phyloP scores from a whole-genome alignment of 1,140 invertebrate species.

The Pseudomyrmex pallidus region DNA sequence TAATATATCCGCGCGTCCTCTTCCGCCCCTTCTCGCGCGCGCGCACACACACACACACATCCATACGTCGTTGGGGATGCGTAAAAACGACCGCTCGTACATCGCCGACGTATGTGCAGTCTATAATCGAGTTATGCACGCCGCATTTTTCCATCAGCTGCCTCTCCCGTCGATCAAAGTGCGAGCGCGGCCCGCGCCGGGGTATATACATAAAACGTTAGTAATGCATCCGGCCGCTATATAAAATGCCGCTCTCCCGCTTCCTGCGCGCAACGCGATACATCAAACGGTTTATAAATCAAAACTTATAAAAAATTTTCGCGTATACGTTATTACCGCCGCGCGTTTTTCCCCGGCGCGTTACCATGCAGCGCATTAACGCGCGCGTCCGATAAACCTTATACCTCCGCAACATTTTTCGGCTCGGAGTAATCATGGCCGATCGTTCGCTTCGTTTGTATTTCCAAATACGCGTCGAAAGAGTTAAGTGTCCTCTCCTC shows the following conservation, averaged over 20 bases:
- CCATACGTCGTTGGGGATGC: conserved; percentile 57
- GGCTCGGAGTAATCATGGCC: conserved; percentile 15
- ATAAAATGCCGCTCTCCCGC: conserved; percentile 66
- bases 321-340: conserved; percentile 54
- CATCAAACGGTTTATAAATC: conserved; percentile 69
- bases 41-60: conserved; percentile 40
- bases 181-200: conserved; percentile 16
- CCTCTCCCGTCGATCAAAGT: conserved; percentile 69
- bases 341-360: conserved; percentile 22
- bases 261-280: conserved; percentile 62
- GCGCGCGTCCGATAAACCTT: conserved; percentile 30
- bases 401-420: conserved; percentile 22
- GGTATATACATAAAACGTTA: conserved; percentile 67
- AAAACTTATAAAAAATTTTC: conserved; percentile 72
- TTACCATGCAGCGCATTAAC: conserved; percentile 42
- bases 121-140: conserved; percentile 69
- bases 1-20: conserved; percentile 3
- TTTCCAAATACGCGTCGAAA: conserved; percentile 21
- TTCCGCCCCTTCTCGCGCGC: background rate
- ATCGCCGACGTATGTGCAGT: conserved; percentile 60
- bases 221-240: conserved; percentile 64
- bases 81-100: conserved; percentile 69
- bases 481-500: conserved; percentile 11
- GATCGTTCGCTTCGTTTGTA: conserved; percentile 48
- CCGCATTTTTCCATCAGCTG: conserved; percentile 74